Base-by-base conservation (phyloP, 1,140 invertebrate species). In the Contarinia nasturtii region DNA sequence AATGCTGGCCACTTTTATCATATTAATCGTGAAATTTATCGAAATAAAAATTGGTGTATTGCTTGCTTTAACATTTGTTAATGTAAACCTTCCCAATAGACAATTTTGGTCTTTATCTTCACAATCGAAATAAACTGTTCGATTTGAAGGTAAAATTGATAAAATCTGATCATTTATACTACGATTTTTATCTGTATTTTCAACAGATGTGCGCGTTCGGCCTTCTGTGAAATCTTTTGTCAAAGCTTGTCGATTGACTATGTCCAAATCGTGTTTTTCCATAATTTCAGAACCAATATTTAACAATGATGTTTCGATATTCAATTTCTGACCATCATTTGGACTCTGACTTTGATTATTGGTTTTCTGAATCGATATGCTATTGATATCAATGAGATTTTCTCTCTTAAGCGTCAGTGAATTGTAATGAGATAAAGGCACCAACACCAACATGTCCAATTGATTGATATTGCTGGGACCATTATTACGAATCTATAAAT, bases 341-440 rank as follows among this genome's bases (percentile, higher is more conserved):
- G n/a, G n/a, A n/a, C n/a, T n/a, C n/a, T n/a, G n/a, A n/a, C n/a
- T n/a, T n/a, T n/a, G n/a, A 17, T 60, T 58, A n/a, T 60, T 60
- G 18, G 52, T 52, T 11, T 53, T 59, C 47, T 59, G 54, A 53
- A 61, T 53, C 37, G 38, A 59, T 3, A 64, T 49, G 36, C 55
- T 59, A 46, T 49, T 50, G 10, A 58, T 48, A 37, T 60, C 54
- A 34, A 64, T 54, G 5, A 64, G 58, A 7, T 57, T 57, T 18
- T 61, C 53, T 5, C 50, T 50, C 7, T 54, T 50, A 12, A 22
- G 36, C 10, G 53, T 56, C 11, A 53, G 57, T 19, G 51, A 37
- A 2, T 60, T 46, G n/a, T 53, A 56, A 36, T 59, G 59, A 7
- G 58, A 53, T 14, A 63, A 51, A 0, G 61, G 61, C 42, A 64